Evolutionary conservation across 2,113 vertebrate genomes (phyloP).

Genomic region (Trogon surrucura): DNA sequence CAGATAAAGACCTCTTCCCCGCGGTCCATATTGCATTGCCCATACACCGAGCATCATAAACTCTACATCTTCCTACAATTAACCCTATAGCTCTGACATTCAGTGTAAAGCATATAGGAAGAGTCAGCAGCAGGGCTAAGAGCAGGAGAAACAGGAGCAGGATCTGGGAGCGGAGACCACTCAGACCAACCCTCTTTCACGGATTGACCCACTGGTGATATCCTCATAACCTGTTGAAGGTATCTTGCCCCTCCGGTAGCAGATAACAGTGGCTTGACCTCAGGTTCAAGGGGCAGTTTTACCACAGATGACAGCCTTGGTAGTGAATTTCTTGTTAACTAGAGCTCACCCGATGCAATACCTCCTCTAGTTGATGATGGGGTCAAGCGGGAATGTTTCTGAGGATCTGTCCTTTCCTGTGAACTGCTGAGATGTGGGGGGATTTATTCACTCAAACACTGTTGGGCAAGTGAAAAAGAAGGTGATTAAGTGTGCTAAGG

Average conservation of each 20-base stretch:
- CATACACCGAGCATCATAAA: neutral
- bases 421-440: neutral
- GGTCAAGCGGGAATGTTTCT: neutral
- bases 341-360: neutral
- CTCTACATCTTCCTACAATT: neutral
- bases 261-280: neutral
- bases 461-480: neutral
- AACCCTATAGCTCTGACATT: neutral
- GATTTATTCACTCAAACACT: neutral
- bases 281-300: neutral
- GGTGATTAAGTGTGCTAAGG: slow-evolving; percentile 41
- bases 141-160: neutral
- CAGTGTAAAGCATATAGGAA: neutral
- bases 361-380: neutral
- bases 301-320: neutral
- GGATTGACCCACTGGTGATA: rapidly evolving
- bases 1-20: neutral
- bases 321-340: neutral
- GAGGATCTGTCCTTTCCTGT: neutral
- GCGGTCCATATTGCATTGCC: no score
- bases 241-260: neutral
- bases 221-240: neutral
- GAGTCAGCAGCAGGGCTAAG: neutral
- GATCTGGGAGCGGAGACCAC: neutral
- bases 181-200: neutral